Evolutionary conservation across 2,888 invertebrate species (phyloP).

Genomic region (Tenthredo livida): DNA sequence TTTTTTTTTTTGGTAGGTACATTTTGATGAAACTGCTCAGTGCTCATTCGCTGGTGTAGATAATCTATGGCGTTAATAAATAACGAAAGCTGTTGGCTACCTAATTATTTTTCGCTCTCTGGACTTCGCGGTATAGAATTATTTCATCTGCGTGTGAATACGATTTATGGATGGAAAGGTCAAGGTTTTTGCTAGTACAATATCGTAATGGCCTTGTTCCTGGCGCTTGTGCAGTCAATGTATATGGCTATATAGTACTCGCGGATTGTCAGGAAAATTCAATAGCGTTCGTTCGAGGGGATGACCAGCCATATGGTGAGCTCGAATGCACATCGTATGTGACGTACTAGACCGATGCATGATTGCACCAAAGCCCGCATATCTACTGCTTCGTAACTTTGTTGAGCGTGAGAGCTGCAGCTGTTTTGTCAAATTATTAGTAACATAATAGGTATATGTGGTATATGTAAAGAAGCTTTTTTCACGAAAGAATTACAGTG

Average conservation of each 20-base stretch:
- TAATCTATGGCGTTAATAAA: conserved; percentile 7
- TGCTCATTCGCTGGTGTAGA: background rate
- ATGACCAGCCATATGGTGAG: conserved; percentile 18
- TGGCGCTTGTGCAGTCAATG: background rate
- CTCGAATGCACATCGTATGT: background rate
- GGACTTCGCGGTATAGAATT: background rate
- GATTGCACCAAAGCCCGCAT: conserved; percentile 8
- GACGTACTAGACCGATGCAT: conserved; percentile 39
- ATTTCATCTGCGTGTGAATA: background rate
- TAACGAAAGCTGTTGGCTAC: background rate
- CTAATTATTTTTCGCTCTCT: background rate
- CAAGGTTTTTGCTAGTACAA: conserved; percentile 1
- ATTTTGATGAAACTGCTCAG: background rate
- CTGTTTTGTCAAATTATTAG: background rate
- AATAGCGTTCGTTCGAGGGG: conserved; percentile 38
- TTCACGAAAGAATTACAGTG: background rate
- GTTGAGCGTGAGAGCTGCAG: background rate
- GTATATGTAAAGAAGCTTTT: background rate
- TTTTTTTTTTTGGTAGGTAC: background rate
- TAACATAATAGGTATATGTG: background rate
- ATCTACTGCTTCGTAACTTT: conserved; percentile 6
- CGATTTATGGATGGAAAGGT: conserved; percentile 31
- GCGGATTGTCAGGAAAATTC: conserved; percentile 32
- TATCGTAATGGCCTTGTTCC: background rate
- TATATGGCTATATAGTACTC: background rate